These are phyloP conservation scores for Schizopygopsis pylzovi DNA, from an alignment of 2,797 vertebrate species.

Conservation along the genomic window DNA sequence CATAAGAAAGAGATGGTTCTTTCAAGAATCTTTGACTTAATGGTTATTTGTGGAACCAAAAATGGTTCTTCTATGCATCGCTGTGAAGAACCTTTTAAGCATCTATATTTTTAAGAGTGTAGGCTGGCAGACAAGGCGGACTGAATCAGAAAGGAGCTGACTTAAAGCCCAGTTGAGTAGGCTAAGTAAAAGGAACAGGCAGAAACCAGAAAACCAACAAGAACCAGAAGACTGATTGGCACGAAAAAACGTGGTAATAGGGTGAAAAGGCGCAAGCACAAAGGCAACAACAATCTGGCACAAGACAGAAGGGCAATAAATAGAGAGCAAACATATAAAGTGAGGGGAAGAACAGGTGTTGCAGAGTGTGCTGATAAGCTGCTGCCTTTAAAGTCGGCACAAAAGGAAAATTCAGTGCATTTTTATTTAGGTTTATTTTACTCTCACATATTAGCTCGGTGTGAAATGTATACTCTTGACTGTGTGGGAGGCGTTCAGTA, in stretches of 20 bases:
- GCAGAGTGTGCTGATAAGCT: background rate
- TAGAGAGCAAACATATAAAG: background rate
- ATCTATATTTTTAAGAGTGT: background rate
- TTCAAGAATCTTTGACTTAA: background rate
- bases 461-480: constrained; percentile 2
- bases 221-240: background rate
- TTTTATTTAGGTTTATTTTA: background rate
- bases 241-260: background rate
- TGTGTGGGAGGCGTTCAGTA: constrained; percentile 1
- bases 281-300: background rate
- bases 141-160: background rate
- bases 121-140: background rate
- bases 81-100: background rate
- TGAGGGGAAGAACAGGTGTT: background rate
- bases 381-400: background rate
- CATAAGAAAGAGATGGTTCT: background rate
- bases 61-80: background rate
- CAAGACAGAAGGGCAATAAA: background rate
- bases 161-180: background rate
- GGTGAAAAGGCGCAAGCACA: background rate
- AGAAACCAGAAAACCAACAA: background rate
- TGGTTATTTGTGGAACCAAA: background rate
- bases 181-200: background rate
- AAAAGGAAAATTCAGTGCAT: background rate
- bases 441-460: constrained; percentile 7